Evolutionary conservation across 1,140 invertebrate genomes (phyloP), one percentile per base, ranked within the genome.

Genomic region (Rhopalosiphum padi): DNA sequence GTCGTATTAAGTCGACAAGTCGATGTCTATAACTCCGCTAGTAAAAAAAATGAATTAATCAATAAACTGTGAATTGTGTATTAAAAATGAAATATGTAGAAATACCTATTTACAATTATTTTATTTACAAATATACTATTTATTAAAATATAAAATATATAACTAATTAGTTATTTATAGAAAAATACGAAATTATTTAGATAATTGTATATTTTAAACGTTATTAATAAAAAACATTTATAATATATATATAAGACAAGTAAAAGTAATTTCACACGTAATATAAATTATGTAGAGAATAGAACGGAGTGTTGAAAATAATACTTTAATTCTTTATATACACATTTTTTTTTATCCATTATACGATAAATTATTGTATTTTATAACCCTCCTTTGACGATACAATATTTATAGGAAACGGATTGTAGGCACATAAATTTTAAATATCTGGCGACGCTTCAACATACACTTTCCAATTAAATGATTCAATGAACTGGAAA

Each of bases 391-490:
- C 22, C 15, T 11, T 15, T 43, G 30, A 43, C 18, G 37, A 68
- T 90, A 60, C 18, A 68, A 68, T 11, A 68, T 90, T 68, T 68
- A 90, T 90, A 90, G 37, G 35, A 43, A 90, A 90, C 89, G 89
- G 37, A 90, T 90, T 68, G 89, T 43, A 48, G 37, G 89, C 35
- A 68, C 89, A 68, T 90, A 90, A n/a, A 90, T 90, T 90, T 90
- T 68, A 68, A 90, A 68, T 90, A 68, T 55, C 89, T 43, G 89
- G 89, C 48, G 37, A 90, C 89, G 7, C 30, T 90, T 90, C 55
- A 68, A 41, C 41, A 30, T 68, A 60, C 23, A 60, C 23, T 55
- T 46, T 25, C 53, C 55, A 90, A 90, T 90, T 90, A 90, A 90
- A 90, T 30, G 53, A 90, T 90, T 90, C 53, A 43, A 90, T 43